Evolutionary conservation across 2,113 vertebrate species (phyloP), one percentile per base, ranked within the genome.

Genomic region (Xyliphius kryptos): DNA sequence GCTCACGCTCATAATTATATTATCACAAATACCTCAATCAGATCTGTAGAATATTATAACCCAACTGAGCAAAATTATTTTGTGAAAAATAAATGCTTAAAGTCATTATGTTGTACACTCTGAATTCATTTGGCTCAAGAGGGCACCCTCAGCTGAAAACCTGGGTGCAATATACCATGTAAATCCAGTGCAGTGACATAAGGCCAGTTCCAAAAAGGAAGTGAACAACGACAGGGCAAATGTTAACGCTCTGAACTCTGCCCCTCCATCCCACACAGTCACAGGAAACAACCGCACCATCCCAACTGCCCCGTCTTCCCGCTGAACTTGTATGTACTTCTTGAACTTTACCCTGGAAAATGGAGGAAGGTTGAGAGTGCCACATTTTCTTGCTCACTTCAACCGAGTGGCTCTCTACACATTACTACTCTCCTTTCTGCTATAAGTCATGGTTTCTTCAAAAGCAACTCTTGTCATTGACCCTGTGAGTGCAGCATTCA

Each of bases 1-100:
- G 86, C 77, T 83, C 77, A 72, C 26, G 17, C 12, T 56, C 7
- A 67, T 63, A 62, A 67, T 51, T 32, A 63, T 3, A 26, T 36
- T 20, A 6, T 14, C 1, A 58, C 20, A 50, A 26, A 63, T 47
- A 62, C 17, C 57, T 58, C 26, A 32, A 6, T 32, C 26, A 2
- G 4, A 2, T 6, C 4, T 32, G 26, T 3, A 32, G 7, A 32
- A 6, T 32, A 6, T 3, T 32, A 32, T 32, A 6, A 32, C 1
- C 7, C 26, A 5, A 32, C 2, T 32, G 26, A 32, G 26, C 26
- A 32, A 32, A 32, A 32, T 32, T 32, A 6, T 32, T 32, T 32
- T 32, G 26, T 32, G 7, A 32, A 32, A 32, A 32, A 32, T 32
- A 32, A 32, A 32, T 32, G 26, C 4, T 6, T 32, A 32, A 32